A percentile compares a stretch with the other conserved stretches of the same genome.
These are phyloP conservation scores for Dipodomys stephensi DNA, from an alignment of 2,113 vertebrate species.

Conservation along the genomic window DNA sequence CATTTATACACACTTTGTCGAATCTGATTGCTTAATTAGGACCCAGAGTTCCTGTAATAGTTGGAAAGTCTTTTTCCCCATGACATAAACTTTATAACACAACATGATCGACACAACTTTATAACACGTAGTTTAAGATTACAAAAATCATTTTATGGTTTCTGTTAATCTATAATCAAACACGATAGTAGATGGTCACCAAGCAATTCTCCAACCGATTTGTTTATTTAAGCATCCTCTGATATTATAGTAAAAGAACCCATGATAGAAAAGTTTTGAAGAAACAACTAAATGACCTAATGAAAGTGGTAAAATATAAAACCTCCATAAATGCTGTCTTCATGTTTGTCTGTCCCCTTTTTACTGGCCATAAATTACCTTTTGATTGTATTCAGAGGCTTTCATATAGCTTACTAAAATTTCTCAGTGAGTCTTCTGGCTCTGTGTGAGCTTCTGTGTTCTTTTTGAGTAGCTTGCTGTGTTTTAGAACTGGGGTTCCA, in stretches of 20 bases:
- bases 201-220: background rate
- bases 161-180: conserved; percentile 69
- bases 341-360: background rate
- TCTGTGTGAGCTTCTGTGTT: background rate
- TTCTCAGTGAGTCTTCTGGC: background rate
- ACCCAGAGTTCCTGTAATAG: conserved; percentile 69
- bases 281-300: conserved; percentile 25
- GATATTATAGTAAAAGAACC: conserved; percentile 26
- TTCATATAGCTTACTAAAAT: background rate
- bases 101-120: conserved; percentile 41
- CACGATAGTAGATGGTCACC: conserved; percentile 34
- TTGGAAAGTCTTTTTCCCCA: conserved; percentile 51
- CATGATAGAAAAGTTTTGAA: conserved; percentile 37
- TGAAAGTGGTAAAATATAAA: conserved; percentile 35
- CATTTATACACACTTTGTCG: conserved; percentile 62
- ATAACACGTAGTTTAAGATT: conserved; percentile 41
- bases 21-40: conserved; percentile 76
- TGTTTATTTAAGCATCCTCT: conserved; percentile 5
- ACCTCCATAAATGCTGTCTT: background rate
- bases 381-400: background rate
- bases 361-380: background rate
- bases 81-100: conserved; percentile 60
- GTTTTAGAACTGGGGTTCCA: background rate
- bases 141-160: conserved; percentile 19
- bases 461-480: background rate